phyloP scores from a whole-genome alignment of 2,888 invertebrate genomes.

The Muschampia staudingeri region DNA sequence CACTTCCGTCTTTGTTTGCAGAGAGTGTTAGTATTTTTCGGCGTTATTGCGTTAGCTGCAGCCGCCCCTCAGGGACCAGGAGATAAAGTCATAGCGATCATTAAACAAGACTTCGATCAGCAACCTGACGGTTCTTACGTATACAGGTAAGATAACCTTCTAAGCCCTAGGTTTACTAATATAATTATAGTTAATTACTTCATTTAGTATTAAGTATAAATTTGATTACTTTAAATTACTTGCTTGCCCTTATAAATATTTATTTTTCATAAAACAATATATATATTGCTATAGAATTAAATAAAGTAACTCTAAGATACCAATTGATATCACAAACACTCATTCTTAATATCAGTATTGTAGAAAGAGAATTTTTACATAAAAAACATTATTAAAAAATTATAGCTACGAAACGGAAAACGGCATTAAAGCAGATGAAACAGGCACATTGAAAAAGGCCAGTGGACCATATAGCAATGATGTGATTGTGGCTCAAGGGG shows the following conservation, averaged over 20 bases:
- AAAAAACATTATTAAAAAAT: slow-evolving; percentile 62
- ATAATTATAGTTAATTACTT: background rate
- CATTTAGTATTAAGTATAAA: background rate
- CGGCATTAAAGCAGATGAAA: slow-evolving; percentile 95
- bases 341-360: too few species aligned
- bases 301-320: too few species aligned
- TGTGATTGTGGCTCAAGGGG: slow-evolving; percentile 93
- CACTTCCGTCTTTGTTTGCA: slow-evolving; percentile 72
- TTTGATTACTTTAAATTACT: too few species aligned
- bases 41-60: slow-evolving; percentile 79
- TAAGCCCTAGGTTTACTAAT: background rate
- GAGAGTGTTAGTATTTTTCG: slow-evolving; percentile 80
- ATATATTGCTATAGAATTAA: too few species aligned
- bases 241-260: too few species aligned
- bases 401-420: slow-evolving; percentile 95
- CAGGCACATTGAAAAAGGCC: slow-evolving; percentile 94
- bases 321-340: background rate
- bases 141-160: slow-evolving; percentile 90
- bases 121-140: slow-evolving; percentile 94
- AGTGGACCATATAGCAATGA: slow-evolving; percentile 93
- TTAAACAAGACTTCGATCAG: slow-evolving; percentile 94
- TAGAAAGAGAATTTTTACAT: background rate
- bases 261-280: too few species aligned
- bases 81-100: slow-evolving; percentile 92
- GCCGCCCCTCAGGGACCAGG: slow-evolving; percentile 91